Conservation (phyloP, 1,140 invertebrate species). For the Dendroctonus ponderosae region DNA sequence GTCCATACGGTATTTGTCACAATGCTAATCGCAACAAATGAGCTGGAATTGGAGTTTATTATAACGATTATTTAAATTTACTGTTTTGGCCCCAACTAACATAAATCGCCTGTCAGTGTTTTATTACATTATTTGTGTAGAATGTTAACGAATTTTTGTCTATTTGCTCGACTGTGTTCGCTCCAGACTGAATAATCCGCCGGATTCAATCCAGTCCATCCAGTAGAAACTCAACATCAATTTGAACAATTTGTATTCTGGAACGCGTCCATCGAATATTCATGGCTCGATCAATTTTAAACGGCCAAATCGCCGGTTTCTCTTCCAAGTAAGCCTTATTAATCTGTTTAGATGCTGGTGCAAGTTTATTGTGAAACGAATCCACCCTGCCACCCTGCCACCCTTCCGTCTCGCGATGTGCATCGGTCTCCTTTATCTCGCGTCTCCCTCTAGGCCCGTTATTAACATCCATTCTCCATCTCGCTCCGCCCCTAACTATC, state of each 20-base stretch:
- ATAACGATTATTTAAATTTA: no score
- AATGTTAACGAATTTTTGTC: no score
- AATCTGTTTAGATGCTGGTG: slow-evolving; percentile 23
- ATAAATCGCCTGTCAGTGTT: no score
- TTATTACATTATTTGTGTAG: no score
- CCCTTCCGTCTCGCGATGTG: background rate
- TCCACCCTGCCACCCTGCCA: background rate
- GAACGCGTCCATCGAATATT: slow-evolving; percentile 16
- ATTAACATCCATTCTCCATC: slow-evolving; percentile 6
- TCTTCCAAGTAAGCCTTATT: slow-evolving; percentile 21
- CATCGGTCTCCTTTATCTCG: background rate
- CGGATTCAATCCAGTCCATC: no score
- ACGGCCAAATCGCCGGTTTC: slow-evolving; percentile 15
- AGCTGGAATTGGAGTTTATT: no score
- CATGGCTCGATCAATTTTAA: slow-evolving; percentile 22
- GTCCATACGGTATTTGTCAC: no score
- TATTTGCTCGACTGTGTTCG: no score
- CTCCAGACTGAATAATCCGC: no score
- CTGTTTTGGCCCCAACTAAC: no score
- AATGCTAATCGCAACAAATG: no score
- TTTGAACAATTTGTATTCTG: background rate
- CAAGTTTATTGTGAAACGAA: slow-evolving; percentile 10
- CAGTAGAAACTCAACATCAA: no score
- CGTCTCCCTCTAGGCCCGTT: slow-evolving; percentile 4
- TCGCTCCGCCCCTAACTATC: slow-evolving; percentile 3